Base-by-base conservation (phyloP, 2,113 vertebrate species). In the Vulpes lagopus region DNA sequence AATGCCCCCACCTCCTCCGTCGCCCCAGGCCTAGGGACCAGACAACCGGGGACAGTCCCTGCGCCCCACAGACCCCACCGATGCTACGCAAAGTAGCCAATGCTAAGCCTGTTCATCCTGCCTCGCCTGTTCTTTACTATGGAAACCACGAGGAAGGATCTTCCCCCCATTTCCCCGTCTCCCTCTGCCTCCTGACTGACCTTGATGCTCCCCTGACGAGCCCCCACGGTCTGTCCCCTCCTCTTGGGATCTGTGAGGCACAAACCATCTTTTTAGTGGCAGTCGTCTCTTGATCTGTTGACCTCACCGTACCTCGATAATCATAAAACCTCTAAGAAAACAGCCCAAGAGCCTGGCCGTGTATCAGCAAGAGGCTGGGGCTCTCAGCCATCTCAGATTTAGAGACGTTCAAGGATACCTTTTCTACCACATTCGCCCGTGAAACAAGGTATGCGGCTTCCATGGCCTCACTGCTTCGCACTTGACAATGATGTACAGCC, bases 401-500 rank as follows among this genome's bases (percentile, higher is more conserved):
- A 27, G 30, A 27, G 80, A 32, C 16, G 30, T 69, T 38, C 64
- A 27, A 87, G 59, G 22, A 22, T 64, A 5, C 10, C 9, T 84
- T 32, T 67, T 57, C 78, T 25, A 4, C 57, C 55, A 22, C n/a
- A 4, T 27, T 79, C 2, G 2, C 16, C 30, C 0, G 8, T 53
- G 2, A 10, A 35, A 64, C 27, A 49, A 51, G 88, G 27, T 17
- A 20, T 22, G 53, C 38, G 10, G 14, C 32, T 59, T 87, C 69
- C 0, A 2, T 11, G 65, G 73, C 79, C 62, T 2, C 0, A 23
- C 43, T 49, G 1, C 22, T 15, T 55, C 15, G 22, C 4, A 0
- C 64, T 11, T 88, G 96, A 96, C 96, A 97, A 0, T 90, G 96
- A 97, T 78, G 64, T 74, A 94, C 17, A 51, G 86, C 30, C 74